Evolutionary conservation across 2,888 invertebrate species (phyloP), one percentile per base, ranked within the genome.

Genomic region (Pyrochroa serraticornis): DNA sequence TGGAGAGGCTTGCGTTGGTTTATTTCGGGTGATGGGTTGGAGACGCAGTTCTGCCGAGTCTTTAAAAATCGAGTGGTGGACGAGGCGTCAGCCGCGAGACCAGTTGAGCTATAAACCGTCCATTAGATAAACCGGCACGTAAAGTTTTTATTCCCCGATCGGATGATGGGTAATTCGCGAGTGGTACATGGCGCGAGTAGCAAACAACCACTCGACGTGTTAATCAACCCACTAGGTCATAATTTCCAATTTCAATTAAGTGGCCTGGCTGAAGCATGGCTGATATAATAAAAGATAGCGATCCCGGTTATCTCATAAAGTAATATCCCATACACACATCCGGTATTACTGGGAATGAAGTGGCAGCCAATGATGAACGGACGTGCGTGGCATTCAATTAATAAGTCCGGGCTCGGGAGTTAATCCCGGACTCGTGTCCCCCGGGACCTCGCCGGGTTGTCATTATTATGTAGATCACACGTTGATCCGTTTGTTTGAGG

Each of bases 391-490:
- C 77, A 78, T 78, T 78, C 77, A 77, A 78, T 78, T 78, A 78
- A 78, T 78, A 77, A 78, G 76, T 77, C 76, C 74, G 66, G 71
- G 71, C 71, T 71, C 70, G 70, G 74, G 74, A 77, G 77, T 76
- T 78, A 78, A 78, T 78, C 78, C 77, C 55, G 75, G 73, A 75
- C 77, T 75, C 73, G 77, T 76, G 76, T 76, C 76, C 74, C 65
- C 65, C 74, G 58, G 75, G 76, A 75, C 71, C 71, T 22, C 22
- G 22, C 70, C 67, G 71, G 72, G 71, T 74, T 75, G 76, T 79
- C 78, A 78, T 79, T 80, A 79, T 79, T 79, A 80, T 80, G 79
- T 79, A 79, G 78, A 80, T 80, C 80, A 79, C 77, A 78, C 75
- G 75, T 75, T 77, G 78, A 79, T 78, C 78, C 78, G 77, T 76